phyloP scores from a whole-genome alignment of 1,140 invertebrate species.

The Drosophila takahashii region DNA sequence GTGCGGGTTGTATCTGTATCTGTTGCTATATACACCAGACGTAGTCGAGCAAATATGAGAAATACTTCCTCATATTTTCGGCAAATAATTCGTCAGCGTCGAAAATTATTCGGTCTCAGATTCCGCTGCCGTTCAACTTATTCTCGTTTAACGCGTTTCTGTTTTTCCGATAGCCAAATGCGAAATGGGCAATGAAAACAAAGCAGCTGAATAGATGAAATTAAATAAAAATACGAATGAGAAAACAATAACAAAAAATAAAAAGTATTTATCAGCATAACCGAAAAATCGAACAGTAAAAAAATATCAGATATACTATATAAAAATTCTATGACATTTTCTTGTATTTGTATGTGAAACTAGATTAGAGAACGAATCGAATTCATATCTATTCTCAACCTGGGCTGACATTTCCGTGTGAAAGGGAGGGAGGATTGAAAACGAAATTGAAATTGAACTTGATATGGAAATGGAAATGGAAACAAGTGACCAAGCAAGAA shows the following conservation, averaged over 20 bases:
- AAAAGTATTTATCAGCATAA: slow-evolving; percentile 2
- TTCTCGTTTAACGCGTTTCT: slow-evolving; percentile 29
- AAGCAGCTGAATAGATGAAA: slow-evolving; percentile 1
- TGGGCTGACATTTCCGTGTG: slow-evolving; percentile 30
- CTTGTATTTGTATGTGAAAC: slow-evolving; percentile 6
- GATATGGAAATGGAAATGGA: slow-evolving; percentile 27
- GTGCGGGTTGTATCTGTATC: slow-evolving; percentile 22
- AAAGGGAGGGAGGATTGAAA: slow-evolving; percentile 7
- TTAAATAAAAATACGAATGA: not conserved
- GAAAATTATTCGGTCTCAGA: slow-evolving; percentile 23
- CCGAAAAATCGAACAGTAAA: not conserved
- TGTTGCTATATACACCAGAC: slow-evolving; percentile 14
- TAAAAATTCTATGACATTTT: slow-evolving; percentile 3
- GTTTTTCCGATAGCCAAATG: slow-evolving; percentile 13
- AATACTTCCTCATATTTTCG: slow-evolving; percentile 54
- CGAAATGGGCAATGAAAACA: slow-evolving; percentile 14
- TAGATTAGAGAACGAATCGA: slow-evolving; percentile 22
- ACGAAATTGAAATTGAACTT: slow-evolving; percentile 22
- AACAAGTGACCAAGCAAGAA: slow-evolving; percentile 16
- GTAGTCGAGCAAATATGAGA: slow-evolving; percentile 25
- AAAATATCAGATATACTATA: not conserved
- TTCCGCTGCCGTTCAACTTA: slow-evolving; percentile 7
- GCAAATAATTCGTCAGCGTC: slow-evolving; percentile 43
- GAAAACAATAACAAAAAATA: slow-evolving; percentile 2
- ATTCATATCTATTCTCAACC: slow-evolving; percentile 18